Evolutionary conservation across 2,113 vertebrate species (phyloP).

Genomic region (Embiotoca jacksoni): DNA sequence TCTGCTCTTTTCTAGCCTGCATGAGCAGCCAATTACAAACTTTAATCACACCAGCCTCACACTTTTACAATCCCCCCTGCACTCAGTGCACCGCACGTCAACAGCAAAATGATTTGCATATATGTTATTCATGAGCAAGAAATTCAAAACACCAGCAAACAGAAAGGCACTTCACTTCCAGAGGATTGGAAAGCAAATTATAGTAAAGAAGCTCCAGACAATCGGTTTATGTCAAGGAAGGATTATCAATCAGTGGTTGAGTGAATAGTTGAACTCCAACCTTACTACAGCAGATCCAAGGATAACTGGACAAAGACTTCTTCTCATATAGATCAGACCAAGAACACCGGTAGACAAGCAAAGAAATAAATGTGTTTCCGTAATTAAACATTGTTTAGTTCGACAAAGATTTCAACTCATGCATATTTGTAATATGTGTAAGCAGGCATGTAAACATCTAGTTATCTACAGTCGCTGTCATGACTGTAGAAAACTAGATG

Average conservation of each 20-base stretch:
- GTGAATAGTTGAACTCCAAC: slow-evolving; percentile 1
- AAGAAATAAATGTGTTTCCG: background rate
- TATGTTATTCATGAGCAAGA: background rate
- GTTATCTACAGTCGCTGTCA: no score
- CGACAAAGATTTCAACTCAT: no score
- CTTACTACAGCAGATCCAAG: background rate
- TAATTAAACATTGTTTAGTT: background rate
- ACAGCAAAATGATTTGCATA: background rate
- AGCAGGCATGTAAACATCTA: no score
- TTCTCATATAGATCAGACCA: no score
- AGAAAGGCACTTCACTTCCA: slow-evolving; percentile 18
- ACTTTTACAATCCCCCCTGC: background rate
- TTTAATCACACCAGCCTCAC: background rate
- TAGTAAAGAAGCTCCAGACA: background rate
- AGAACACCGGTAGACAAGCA: no score
- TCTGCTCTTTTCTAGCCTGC: slow-evolving; percentile 15
- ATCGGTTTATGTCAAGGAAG: background rate
- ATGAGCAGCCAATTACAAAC: background rate
- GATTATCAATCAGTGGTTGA: background rate
- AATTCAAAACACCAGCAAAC: background rate
- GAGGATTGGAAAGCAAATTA: slow-evolving; percentile 12
- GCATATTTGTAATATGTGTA: no score
- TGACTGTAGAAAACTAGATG: no score
- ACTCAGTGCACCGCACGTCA: slow-evolving; percentile 1
- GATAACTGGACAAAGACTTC: background rate